Evolutionary conservation across 1,140 invertebrate genomes (phyloP), one percentile per base, ranked within the genome.

Genomic region (Papilio helenus): DNA sequence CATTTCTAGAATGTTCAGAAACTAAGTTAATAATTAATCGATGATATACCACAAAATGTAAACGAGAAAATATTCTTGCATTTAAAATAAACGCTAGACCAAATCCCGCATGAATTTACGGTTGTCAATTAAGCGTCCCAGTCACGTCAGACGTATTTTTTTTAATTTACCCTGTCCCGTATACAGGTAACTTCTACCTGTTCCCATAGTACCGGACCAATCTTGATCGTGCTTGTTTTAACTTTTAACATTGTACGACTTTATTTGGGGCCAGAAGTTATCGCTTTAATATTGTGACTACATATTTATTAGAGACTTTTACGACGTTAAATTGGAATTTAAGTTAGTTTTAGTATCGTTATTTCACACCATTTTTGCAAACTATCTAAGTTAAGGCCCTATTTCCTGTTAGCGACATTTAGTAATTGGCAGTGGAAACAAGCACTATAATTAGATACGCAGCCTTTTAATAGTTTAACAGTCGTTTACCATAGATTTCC

Each of bases 121-220:
- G 58, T 61, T 61, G 58, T 61, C 58, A 26, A 68, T 29, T 34
- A 68, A 29, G 23, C 3, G 61, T 68, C 10, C 58, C 58, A 34
- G 26, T 68, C 23, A 29, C 61, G 61, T 29, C 61, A 29, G 14
- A 16, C 2, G 23, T 16, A 18, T 68, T 68, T 68, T 68, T 68
- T 61, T 29, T 29, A 29, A 29, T 29, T 68, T 8, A 29, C 14
- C 26, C 14, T 29, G 3, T 18, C 58, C 20, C 7, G 55, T 23
- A 9, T 23, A 61, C 61, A 68, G 61, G 61, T 68, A 68, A 68
- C 26, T 12, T 68, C 20, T 68, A 68, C 61, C 61, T 68, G 61
- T 68, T 29, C 16, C 61, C 26, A 68, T 68, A 18, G 61, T 29
- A 16, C 34, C 26, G 14, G 26, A 3, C 16, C 10, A 68, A 68